Evolutionary conservation across 2,797 vertebrate species (phyloP), one percentile per base, ranked within the genome.

Genomic region (Spizella passerina): DNA sequence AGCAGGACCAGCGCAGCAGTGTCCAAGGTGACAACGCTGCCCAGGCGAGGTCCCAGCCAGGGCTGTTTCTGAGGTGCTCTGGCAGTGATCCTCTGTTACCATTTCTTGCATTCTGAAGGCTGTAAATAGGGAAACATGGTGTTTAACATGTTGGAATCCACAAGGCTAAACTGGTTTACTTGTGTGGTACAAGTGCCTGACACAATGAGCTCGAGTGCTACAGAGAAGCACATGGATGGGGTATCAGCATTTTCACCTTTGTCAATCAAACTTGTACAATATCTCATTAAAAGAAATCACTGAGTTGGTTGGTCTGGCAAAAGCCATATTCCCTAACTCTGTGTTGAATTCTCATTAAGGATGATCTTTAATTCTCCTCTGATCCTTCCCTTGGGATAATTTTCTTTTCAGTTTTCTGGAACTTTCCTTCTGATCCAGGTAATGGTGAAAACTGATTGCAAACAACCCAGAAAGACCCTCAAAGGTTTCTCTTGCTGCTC

Each of bases 121-220:
- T 1, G 0, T 6, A 34, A 32, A 7, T 32, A 27, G 57, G 53
- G 53, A 78, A 38, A 38, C 13, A 10, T 0, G 0, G 6, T 30
- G 46, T 8, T 78, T 16, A 44, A 7, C 0, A 2, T 1, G 0
- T 39, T 44, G 71, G 64, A 60, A 20, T 13, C 34, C 38, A 50
- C 34, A 52, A 49, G 36, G 14, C 11, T 86, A 52, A 84, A 39
- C 26, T 61, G 49, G 12, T 53, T 64, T 24, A 15, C 5, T 26
- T 93, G 83, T 24, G 66, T 14, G 17, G 55, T 10, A 43, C 24
- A 88, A 81, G 14, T 43, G 50, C 22, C 50, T 60, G 38, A 29
- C 30, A 72, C 27, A 55, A 63, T 32, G 13, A 82, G 32, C 52
- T 73, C 32, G 32, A 70, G 47, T 12, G 41, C 17, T 60, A 17